Base-by-base conservation (phyloP, 2,797 vertebrate species). In the Cichlasoma orientale region DNA sequence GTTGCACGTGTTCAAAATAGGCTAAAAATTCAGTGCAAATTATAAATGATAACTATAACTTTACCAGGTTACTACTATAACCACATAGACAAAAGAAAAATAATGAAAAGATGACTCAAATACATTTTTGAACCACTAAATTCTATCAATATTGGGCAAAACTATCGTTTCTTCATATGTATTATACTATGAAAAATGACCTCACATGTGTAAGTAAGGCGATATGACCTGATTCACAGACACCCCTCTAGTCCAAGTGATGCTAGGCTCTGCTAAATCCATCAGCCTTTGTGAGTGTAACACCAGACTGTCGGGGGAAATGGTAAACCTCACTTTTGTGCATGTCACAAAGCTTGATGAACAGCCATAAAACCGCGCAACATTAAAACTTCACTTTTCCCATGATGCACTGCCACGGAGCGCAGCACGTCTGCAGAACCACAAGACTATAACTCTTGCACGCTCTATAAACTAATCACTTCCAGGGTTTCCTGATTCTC, bases 321-420 rank as follows among this genome's bases (percentile, higher is more conserved):
- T 83, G 78, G 63, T 89, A 92, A 86, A 92, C 83, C 79, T 87
- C 78, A 90, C 85, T 93, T 88, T 77, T 91, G 86, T 93, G 75
- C 79, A 79, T 92, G 94, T 95, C 95, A 93, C 92, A 91, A 89
- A 85, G 70, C 89, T 82, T 91, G 92, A 94, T 88, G 84, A 93
- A 94, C 86, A 84, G 79, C 84, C 88, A 74, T 87, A 76, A 84
- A 90, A 89, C 92, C 57, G 29, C 79, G 44, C 21, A 27, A 83
- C 79, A 87, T 91, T 89, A 88, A 82, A 85, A 86, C 88, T 87
- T 92, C 75, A 86, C 89, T 92, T 90, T 88, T 86, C 89, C 79
- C 90, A 85, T 56, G 73, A 92, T 44, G 41, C 50, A 12, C 69
- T 71, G 83, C 84, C 86, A 80, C 57, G 56, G 77, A 83, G 75